These are phyloP conservation scores for Euzetes globulus DNA, from an alignment of 2,888 invertebrate genomes.

Conservation along the genomic window DNA sequence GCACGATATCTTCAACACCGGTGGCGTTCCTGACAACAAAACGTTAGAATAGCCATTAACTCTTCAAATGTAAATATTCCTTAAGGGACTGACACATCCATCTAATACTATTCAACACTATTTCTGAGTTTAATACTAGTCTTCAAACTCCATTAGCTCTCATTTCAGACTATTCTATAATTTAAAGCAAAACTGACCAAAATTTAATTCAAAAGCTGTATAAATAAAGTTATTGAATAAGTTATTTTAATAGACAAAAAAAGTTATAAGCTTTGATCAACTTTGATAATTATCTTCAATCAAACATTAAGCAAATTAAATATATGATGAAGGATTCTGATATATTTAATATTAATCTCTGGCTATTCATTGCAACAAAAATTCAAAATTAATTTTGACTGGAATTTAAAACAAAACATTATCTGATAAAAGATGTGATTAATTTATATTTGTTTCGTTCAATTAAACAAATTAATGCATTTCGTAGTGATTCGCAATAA, in stretches of 20 bases:
- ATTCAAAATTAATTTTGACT: neutral
- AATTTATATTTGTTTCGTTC: neutral
- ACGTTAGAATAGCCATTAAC: constrained; percentile 23
- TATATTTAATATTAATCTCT: too few relatives aligned
- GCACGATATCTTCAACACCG: constrained; percentile 23
- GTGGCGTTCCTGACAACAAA: constrained; percentile 26
- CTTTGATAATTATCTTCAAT: too few relatives aligned
- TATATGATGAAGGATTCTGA: too few relatives aligned
- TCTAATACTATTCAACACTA: neutral
- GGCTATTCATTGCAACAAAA: neutral
- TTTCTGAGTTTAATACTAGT: too few relatives aligned
- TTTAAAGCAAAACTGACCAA: neutral
- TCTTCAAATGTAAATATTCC: constrained; percentile 23
- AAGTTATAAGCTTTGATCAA: too few relatives aligned
- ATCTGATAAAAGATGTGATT: neutral
- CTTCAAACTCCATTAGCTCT: neutral
- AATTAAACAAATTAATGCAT: too few relatives aligned
- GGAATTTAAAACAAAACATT: neutral
- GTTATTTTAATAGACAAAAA: too few relatives aligned
- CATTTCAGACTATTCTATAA: neutral
- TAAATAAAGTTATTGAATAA: too few relatives aligned
- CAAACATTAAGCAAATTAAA: too few relatives aligned
- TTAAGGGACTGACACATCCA: constrained; percentile 24
- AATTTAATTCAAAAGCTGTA: neutral
- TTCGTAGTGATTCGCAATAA: too few relatives aligned